Evolutionary conservation across 2,113 vertebrate genomes (phyloP).

Genomic region (Syrmaticus mikado): DNA sequence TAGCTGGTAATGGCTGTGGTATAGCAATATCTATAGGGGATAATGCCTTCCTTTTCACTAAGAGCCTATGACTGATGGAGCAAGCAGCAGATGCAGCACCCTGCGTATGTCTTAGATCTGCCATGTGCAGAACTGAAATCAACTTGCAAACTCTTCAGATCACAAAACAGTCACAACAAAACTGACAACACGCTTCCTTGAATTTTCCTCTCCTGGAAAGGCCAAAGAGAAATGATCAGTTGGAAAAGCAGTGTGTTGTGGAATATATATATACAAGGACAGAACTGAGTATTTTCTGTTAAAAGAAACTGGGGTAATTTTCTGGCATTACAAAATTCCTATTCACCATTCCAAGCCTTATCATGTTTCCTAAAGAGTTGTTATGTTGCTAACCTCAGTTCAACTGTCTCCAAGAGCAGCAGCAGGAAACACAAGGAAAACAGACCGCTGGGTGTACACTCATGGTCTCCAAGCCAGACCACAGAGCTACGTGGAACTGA

Average conservation of each 20-base stretch:
- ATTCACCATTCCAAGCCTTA: background rate
- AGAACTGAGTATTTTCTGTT: background rate
- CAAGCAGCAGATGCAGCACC: background rate
- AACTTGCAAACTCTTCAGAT: background rate
- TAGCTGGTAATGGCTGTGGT: background rate
- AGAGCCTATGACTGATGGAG: background rate
- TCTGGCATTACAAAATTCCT: background rate
- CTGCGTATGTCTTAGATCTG: background rate
- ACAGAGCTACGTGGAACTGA: accelerated
- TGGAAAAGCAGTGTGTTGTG: background rate
- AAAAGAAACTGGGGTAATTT: background rate
- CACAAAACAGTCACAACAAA: background rate
- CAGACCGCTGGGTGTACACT: accelerated
- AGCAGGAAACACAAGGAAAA: background rate
- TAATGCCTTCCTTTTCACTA: background rate
- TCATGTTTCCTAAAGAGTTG: background rate
- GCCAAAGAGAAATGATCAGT: background rate
- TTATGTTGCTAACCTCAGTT: background rate
- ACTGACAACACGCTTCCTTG: background rate
- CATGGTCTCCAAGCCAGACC: background rate
- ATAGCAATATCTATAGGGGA: background rate
- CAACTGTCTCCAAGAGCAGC: background rate
- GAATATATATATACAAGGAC: background rate
- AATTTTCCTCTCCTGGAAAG: background rate
- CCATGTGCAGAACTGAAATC: background rate